Base-by-base conservation (phyloP, 2,113 vertebrate genomes). In the Acrocephalus kingi region DNA sequence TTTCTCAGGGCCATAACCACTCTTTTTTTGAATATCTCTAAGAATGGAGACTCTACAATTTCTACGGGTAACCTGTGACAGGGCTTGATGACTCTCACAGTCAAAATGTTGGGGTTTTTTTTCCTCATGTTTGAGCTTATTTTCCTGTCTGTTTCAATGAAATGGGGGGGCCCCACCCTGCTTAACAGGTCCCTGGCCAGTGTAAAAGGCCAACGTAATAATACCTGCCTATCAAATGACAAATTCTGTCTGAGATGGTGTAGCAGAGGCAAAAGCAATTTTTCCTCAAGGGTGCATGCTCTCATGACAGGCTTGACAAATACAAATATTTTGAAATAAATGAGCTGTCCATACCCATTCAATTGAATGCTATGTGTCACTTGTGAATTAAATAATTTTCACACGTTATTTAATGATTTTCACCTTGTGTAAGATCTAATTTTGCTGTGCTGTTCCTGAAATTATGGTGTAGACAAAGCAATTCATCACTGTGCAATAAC, bases 211-310 rank as follows among this genome's bases (percentile, higher is more conserved):
- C 62, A 91, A 72, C 46, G 35, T 76, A 96, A 96, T 97, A 94
- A 93, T 69, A 90, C 25, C 76, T 96, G 93, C 93, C 96, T 76
- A 43, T 97, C 94, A 97, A 94, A 61, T 10, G 75, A 88, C 89
- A 97, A 95, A 96, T 96, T 88, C 39, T 90, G 46, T 56, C 64
- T 91, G 86, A 79, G 46, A 37, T 28, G 13, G 5, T 84, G 39
- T 35, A 89, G 48, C 68, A 92, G 83, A 71, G 27, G 27, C 30
- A 91, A 91, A 94, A 92, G 24, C 11, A 9, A 39, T 55, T 93
- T 84, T 82, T 93, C 81, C 61, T 95, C 59, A 64, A 72, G 85
- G 63, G 24, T 84, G 17, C 9, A 3, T 55, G 56, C 3, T 80
- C 0, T 89, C 19, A 19, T 93, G 85, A 89, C 82, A 81, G 27